Percentiles rank a stretch among this genome's conserved stretches.
Evolutionary conservation across 1,140 invertebrate species (phyloP).

Genomic region (Stegodyphus dumicola): DNA sequence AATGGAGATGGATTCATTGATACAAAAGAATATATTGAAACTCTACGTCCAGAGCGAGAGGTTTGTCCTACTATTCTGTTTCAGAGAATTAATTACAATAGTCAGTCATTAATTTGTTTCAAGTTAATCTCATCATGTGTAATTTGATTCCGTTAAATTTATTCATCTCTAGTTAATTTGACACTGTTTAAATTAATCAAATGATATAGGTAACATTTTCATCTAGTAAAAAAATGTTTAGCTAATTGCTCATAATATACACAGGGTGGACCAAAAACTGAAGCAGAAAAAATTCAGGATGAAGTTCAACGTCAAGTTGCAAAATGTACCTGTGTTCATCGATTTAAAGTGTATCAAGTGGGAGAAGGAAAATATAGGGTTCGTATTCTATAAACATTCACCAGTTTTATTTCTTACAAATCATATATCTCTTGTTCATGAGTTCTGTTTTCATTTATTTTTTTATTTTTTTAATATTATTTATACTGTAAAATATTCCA

Average conservation of each 20-base stretch:
- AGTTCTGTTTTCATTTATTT: too few species aligned
- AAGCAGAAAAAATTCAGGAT: constrained; percentile 95
- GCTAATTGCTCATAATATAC: too few species aligned
- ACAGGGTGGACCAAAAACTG: constrained; percentile 78
- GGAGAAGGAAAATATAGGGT: constrained; percentile 98
- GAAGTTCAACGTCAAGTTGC: constrained; percentile 93
- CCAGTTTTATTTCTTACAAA: too few species aligned
- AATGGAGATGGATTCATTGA: constrained; percentile 94
- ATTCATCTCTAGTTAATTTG: neutral
- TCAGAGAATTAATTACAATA: too few species aligned
- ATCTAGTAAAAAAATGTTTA: too few species aligned
- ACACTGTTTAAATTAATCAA: neutral
- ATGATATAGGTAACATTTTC: neutral
- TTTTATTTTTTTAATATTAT: too few species aligned
- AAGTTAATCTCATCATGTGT: neutral
- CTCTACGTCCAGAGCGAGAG: constrained; percentile 94
- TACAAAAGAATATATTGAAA: constrained; percentile 98
- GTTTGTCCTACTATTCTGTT: constrained; percentile 67
- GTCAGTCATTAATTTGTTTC: neutral
- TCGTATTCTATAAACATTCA: constrained; percentile 66
- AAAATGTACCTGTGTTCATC: constrained; percentile 95
- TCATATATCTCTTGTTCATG: too few species aligned
- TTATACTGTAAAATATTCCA: too few species aligned
- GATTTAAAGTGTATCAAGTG: constrained; percentile 98
- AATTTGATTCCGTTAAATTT: neutral